A percentile compares a stretch with the other conserved stretches of the same genome.
phyloP scores from a whole-genome alignment of 2,113 vertebrate genomes.

The Narcine bancroftii region DNA sequence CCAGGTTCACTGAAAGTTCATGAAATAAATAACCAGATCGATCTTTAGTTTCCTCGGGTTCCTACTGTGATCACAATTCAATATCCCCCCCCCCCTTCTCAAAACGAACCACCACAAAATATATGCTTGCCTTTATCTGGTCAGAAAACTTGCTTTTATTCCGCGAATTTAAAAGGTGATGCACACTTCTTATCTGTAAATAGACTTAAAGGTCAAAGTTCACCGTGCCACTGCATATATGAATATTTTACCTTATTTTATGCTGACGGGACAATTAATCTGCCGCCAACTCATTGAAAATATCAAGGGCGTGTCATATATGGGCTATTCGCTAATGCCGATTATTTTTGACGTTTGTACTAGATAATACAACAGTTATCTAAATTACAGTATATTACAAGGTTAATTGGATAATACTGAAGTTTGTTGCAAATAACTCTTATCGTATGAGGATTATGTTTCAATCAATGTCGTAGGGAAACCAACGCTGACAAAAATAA shows the following conservation, averaged over 20 bases:
- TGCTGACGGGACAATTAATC: constrained; percentile 31
- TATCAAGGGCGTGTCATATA: background rate
- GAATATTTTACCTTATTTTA: constrained; percentile 29
- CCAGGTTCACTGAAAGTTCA: constrained; percentile 41
- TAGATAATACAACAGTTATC: background rate
- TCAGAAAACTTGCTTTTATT: background rate
- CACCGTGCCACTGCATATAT: constrained; percentile 16
- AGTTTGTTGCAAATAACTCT: background rate
- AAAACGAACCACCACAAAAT: background rate
- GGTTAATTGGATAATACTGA: background rate
- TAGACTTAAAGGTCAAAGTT: constrained; percentile 15
- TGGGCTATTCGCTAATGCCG: background rate
- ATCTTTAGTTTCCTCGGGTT: background rate
- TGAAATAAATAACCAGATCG: background rate
- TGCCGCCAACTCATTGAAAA: background rate
- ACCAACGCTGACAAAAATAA: background rate
- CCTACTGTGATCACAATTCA: background rate
- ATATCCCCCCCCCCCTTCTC: background rate
- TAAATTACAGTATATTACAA: background rate
- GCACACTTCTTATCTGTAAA: background rate
- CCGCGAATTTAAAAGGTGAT: background rate
- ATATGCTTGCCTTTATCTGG: background rate
- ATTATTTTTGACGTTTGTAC: background rate
- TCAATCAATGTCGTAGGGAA: background rate
- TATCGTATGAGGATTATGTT: background rate